phyloP scores from a whole-genome alignment of 2,888 invertebrate genomes.

The Acrobasis suavella region DNA sequence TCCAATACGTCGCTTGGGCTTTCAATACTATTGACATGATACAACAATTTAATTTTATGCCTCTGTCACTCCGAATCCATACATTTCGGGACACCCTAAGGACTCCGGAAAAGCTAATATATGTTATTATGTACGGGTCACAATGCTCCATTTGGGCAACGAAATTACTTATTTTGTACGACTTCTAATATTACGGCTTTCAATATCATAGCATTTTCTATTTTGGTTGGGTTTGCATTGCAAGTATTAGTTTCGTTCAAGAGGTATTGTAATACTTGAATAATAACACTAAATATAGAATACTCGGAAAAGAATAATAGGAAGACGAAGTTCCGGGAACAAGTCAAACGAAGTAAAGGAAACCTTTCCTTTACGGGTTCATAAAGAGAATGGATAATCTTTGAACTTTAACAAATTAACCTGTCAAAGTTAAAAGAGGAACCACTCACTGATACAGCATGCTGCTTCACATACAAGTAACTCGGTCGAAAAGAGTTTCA shows the following conservation, averaged over 20 bases:
- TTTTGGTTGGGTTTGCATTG: not conserved
- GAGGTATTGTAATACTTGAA: not conserved
- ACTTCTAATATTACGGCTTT: conserved; percentile 8
- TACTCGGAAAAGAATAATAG: too few relatives aligned
- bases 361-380: too few relatives aligned
- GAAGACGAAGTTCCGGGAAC: too few relatives aligned
- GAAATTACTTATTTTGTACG: conserved; percentile 17
- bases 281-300: too few relatives aligned
- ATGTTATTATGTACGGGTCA: conserved; percentile 19
- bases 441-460: too few relatives aligned
- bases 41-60: conserved; percentile 24
- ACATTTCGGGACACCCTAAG: conserved; percentile 18
- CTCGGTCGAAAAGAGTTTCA: too few relatives aligned
- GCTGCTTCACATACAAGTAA: too few relatives aligned
- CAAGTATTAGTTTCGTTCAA: not conserved
- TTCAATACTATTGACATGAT: conserved; percentile 21
- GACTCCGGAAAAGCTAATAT: conserved; percentile 17
- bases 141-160: conserved; percentile 12
- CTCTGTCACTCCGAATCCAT: conserved; percentile 11
- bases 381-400: too few relatives aligned
- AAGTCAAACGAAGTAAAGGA: too few relatives aligned
- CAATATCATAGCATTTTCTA: not conserved
- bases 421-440: too few relatives aligned
- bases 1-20: conserved; percentile 40
- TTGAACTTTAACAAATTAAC: too few relatives aligned